A percentile compares a stretch with the other conserved stretches of the same genome.
Conservation (phyloP, 2,797 vertebrate genomes). For the Lycodopsis pacificus region DNA sequence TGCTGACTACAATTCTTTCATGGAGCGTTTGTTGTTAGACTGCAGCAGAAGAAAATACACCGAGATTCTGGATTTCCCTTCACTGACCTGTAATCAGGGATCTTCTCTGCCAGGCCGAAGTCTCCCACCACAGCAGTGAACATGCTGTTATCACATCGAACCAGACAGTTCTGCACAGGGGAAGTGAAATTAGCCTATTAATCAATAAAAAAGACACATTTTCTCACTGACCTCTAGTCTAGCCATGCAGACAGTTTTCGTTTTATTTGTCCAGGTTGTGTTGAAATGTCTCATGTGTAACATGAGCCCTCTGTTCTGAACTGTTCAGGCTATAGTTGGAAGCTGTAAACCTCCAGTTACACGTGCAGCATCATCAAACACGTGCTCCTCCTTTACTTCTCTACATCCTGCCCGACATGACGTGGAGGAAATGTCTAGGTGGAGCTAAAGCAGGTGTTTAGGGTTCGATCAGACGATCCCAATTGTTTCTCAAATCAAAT, state of each 20-base stretch:
- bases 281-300: neutral
- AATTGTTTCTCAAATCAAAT: neutral
- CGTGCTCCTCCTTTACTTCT: neutral
- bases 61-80: neutral
- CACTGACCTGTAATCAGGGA: slow-evolving; percentile 92
- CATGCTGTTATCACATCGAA: slow-evolving; percentile 86
- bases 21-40: neutral
- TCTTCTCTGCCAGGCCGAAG: slow-evolving; percentile 96
- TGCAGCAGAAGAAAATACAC: neutral
- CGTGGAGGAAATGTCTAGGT: neutral
- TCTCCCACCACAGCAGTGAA: slow-evolving; percentile 94
- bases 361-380: neutral
- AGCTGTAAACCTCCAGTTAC: neutral
- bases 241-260: neutral
- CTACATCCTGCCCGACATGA: neutral
- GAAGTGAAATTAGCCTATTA: neutral
- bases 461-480: neutral
- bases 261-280: neutral
- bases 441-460: neutral
- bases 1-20: neutral
- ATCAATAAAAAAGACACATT: neutral
- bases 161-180: slow-evolving; percentile 91
- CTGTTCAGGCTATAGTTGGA: neutral
- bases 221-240: neutral
- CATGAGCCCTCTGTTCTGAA: neutral